These are phyloP conservation scores for Bilobella aurantiaca DNA, from an alignment of 1,140 invertebrate species.

Conservation along the genomic window DNA sequence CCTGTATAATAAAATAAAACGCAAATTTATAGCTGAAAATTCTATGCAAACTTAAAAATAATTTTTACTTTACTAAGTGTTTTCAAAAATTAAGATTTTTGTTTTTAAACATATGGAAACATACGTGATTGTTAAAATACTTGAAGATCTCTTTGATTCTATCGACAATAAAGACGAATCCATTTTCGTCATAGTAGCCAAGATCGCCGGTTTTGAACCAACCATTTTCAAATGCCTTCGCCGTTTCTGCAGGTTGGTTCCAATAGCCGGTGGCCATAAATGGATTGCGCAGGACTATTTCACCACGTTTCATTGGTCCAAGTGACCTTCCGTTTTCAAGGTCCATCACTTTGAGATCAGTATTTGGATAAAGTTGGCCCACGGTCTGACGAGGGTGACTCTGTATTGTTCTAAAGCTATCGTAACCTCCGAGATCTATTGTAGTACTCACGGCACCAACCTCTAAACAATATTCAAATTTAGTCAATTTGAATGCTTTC, in stretches of 20 bases:
- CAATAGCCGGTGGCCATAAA: conserved; percentile 57
- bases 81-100: too few relatives aligned
- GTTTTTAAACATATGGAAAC: too few relatives aligned
- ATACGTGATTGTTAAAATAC: conserved; percentile 35
- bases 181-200: conserved; percentile 33
- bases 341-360: conserved; percentile 45
- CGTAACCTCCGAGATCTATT: too few relatives aligned
- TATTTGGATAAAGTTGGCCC: conserved; percentile 29
- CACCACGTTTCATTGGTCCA: conserved; percentile 52
- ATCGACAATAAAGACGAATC: conserved; percentile 26
- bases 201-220: conserved; percentile 31
- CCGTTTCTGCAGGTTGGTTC: conserved; percentile 38
- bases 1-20: too few relatives aligned
- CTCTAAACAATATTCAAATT: too few relatives aligned
- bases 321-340: conserved; percentile 50
- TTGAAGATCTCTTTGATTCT: conserved; percentile 34
- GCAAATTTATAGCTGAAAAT: too few relatives aligned
- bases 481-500: conserved; percentile 17
- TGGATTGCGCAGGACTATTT: conserved; percentile 58
- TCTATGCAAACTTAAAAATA: too few relatives aligned
- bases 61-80: too few relatives aligned
- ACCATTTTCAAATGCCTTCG: conserved; percentile 20
- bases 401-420: too few relatives aligned
- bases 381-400: too few relatives aligned
- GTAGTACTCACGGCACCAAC: too few relatives aligned